Conservation (phyloP, 23 tunicate species). For the Phallusia fumigata region DNA sequence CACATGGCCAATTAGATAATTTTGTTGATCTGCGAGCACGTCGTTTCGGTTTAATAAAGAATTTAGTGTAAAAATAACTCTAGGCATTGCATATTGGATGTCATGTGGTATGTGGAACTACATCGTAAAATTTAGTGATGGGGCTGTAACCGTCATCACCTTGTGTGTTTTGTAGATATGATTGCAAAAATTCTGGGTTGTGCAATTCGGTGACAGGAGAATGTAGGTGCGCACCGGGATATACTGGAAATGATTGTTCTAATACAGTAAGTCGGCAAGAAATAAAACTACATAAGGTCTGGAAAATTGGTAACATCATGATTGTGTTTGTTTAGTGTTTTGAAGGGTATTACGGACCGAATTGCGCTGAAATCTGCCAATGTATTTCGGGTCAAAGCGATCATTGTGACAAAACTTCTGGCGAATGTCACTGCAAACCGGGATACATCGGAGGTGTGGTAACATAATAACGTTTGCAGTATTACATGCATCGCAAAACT, state of each 20-base stretch:
- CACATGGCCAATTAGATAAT: no score
- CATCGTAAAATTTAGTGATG: no score
- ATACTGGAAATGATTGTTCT: slow-evolving; percentile 31
- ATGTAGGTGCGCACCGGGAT: slow-evolving; percentile 32
- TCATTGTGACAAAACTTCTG: slow-evolving; percentile 13
- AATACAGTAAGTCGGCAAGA: slow-evolving; percentile 16
- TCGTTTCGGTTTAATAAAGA: no score
- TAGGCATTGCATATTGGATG: no score
- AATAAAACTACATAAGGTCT: neutral
- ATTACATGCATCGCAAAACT: no score
- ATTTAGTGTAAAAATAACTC: no score
- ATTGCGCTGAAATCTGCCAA: slow-evolving; percentile 49
- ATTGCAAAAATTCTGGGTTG: slow-evolving; percentile 29
- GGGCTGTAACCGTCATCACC: no score
- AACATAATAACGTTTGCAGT: no score
- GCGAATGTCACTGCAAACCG: slow-evolving; percentile 25
- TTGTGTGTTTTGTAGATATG: neutral
- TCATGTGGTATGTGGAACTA: no score
- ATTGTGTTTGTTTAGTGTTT: slow-evolving; percentile 37
- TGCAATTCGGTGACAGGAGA: slow-evolving; percentile 32
- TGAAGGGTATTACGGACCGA: slow-evolving; percentile 55
- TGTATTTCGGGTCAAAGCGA: slow-evolving; percentile 35
- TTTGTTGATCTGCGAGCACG: no score
- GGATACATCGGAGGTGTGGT: slow-evolving; percentile 53
- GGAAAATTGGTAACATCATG: neutral